Evolutionary conservation across 2,888 invertebrate species (phyloP).

Genomic region (Trichogramma evanescens): DNA sequence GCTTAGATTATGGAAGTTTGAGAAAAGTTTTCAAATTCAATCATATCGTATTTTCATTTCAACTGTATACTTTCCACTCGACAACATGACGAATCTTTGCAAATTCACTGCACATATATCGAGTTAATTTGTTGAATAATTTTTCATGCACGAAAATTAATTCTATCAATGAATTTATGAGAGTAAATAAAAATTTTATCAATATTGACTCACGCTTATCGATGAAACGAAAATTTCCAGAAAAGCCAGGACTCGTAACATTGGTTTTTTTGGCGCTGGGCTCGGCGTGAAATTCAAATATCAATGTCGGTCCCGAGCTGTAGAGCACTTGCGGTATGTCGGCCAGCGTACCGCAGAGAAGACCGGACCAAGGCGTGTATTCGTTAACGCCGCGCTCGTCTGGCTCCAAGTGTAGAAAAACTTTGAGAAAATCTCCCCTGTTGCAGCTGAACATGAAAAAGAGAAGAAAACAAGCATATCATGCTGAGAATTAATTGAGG

Average conservation of each 20-base stretch:
- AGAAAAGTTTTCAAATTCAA: no score
- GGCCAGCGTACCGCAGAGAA: constrained; percentile 63
- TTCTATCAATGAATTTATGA: no score
- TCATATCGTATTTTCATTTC: no score
- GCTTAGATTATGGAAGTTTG: no score
- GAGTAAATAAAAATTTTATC: no score
- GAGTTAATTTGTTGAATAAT: no score
- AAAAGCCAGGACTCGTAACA: constrained; percentile 65
- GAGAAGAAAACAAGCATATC: constrained; percentile 5
- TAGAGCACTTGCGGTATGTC: constrained; percentile 68
- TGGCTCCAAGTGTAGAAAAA: constrained; percentile 68
- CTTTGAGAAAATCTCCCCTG: constrained; percentile 68
- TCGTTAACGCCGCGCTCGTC: constrained; percentile 65
- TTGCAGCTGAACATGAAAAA: constrained; percentile 60
- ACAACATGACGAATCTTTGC: no score
- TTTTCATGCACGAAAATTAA: no score
- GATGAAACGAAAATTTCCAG: constrained; percentile 70
- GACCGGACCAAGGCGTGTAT: constrained; percentile 66
- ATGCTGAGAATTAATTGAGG: constrained; percentile 14
- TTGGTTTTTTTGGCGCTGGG: constrained; percentile 42
- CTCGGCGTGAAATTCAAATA: constrained; percentile 66
- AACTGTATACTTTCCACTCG: no score
- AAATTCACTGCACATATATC: no score
- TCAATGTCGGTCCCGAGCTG: constrained; percentile 67
- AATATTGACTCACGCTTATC: constrained; percentile 61